A percentile compares a stretch with the other conserved stretches of the same genome.
Evolutionary conservation across 2,888 invertebrate genomes (phyloP).

Genomic region (Hedychridium roseum): DNA sequence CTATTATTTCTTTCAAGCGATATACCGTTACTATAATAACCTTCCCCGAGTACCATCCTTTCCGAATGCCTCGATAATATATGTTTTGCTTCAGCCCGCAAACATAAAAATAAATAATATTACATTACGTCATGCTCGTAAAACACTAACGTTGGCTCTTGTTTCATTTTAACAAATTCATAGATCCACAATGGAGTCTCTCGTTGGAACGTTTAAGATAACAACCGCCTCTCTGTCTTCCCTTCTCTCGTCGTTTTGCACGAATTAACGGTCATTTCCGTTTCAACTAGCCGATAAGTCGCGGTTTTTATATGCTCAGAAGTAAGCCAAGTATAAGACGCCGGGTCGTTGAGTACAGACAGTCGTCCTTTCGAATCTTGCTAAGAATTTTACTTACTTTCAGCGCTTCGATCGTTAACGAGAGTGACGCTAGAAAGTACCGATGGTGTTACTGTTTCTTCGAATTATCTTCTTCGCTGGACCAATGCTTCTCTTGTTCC

Average conservation of each 20-base stretch:
- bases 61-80: slow-evolving; percentile 52
- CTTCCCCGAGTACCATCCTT: slow-evolving; percentile 53
- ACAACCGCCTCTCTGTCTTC: too few species aligned
- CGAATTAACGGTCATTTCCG: neutral
- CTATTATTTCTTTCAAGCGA: slow-evolving; percentile 39
- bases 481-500: slow-evolving; percentile 71
- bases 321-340: too few species aligned
- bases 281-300: neutral
- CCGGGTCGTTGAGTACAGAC: too few species aligned
- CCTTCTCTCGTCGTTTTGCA: too few species aligned
- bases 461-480: slow-evolving; percentile 67
- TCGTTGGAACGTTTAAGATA: too few species aligned
- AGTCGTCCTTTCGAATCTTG: too few species aligned
- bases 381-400: slow-evolving; percentile 35
- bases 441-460: slow-evolving; percentile 44
- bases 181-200: too few species aligned
- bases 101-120: slow-evolving; percentile 60
- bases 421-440: slow-evolving; percentile 23
- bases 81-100: slow-evolving; percentile 53
- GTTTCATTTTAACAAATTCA: slow-evolving; percentile 64
- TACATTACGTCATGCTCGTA: slow-evolving; percentile 62
- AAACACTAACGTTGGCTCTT: slow-evolving; percentile 61
- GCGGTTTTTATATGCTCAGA: too few species aligned
- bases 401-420: slow-evolving; percentile 24
- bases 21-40: slow-evolving; percentile 40